Percentiles rank a stretch among this genome's conserved stretches.
phyloP scores from a whole-genome alignment of 2,797 vertebrate genomes.

The Rhinogobio ventralis region DNA sequence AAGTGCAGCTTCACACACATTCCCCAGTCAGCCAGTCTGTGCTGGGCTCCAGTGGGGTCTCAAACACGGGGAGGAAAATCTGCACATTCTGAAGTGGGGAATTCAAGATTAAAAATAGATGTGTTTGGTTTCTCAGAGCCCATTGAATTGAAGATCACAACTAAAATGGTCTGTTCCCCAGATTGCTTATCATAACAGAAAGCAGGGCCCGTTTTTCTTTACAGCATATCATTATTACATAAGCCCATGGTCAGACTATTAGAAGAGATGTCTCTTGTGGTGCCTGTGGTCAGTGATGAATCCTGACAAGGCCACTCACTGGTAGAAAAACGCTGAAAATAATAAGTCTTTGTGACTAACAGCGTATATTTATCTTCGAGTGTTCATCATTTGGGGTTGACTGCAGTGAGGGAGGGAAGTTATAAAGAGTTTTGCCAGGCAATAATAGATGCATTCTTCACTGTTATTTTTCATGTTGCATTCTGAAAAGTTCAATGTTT shows the following conservation, averaged over 20 bases:
- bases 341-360: slow-evolving; percentile 33
- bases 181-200: slow-evolving; percentile 55
- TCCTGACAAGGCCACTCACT: slow-evolving; percentile 39
- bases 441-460: slow-evolving; percentile 54
- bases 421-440: slow-evolving; percentile 48
- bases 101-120: slow-evolving; percentile 53
- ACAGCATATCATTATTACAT: slow-evolving; percentile 60
- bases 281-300: slow-evolving; percentile 42
- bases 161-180: slow-evolving; percentile 50
- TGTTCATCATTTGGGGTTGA: slow-evolving; percentile 37
- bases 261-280: slow-evolving; percentile 51
- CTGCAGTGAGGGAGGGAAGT: background rate
- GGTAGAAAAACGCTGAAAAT: slow-evolving; percentile 47
- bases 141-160: slow-evolving; percentile 25
- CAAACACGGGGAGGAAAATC: slow-evolving; percentile 34
- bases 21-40: slow-evolving; percentile 48
- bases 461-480: slow-evolving; percentile 36
- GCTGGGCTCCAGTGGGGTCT: slow-evolving; percentile 27
- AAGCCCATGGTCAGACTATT: slow-evolving; percentile 50
- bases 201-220: slow-evolving; percentile 37
- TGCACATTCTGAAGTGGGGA: slow-evolving; percentile 34
- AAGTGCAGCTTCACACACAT: slow-evolving; percentile 58
- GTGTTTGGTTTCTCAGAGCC: slow-evolving; percentile 37
- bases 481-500: slow-evolving; percentile 37
- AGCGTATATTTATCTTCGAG: slow-evolving; percentile 51